Evolutionary conservation across 1,140 invertebrate genomes (phyloP).

Genomic region (Formica selysi): DNA sequence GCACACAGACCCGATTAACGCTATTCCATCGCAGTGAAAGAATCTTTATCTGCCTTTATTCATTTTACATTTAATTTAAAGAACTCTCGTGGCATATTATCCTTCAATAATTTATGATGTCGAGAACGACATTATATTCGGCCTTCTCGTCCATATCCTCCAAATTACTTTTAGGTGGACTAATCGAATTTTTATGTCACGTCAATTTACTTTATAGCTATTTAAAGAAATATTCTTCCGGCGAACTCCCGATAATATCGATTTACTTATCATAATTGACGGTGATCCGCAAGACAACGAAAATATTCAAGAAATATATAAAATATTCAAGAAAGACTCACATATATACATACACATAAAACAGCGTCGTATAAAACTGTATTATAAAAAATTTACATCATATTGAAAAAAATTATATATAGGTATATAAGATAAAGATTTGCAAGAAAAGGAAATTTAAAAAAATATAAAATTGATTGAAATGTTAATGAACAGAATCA

Average conservation of each 20-base stretch:
- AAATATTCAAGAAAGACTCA: not conserved
- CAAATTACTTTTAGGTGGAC: slow-evolving; percentile 30
- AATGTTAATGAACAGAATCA: not conserved
- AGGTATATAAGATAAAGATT: too few relatives aligned
- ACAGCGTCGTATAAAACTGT: not conserved
- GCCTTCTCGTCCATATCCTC: not conserved
- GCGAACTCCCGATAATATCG: slow-evolving; percentile 57
- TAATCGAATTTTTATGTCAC: slow-evolving; percentile 54
- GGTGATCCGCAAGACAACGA: not conserved
- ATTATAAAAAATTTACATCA: not conserved
- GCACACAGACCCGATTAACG: slow-evolving; percentile 11
- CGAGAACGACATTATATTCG: slow-evolving; percentile 14
- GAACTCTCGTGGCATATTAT: slow-evolving; percentile 27
- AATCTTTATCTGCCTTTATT: slow-evolving; percentile 30
- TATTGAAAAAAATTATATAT: not conserved
- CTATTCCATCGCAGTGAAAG: not conserved
- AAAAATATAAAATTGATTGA: not conserved
- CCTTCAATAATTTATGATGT: slow-evolving; percentile 34
- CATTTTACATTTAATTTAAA: slow-evolving; percentile 48
- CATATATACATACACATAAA: not conserved
- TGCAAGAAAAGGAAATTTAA: too few relatives aligned
- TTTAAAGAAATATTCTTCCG: slow-evolving; percentile 54
- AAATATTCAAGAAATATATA: slow-evolving; percentile 29
- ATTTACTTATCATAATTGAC: slow-evolving; percentile 64
- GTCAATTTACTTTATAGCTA: slow-evolving; percentile 47